These are phyloP conservation scores for silkworm (Bombyx mori) DNA, from an alignment of 1,140 invertebrate genomes.

Conservation along the genomic window DNA sequence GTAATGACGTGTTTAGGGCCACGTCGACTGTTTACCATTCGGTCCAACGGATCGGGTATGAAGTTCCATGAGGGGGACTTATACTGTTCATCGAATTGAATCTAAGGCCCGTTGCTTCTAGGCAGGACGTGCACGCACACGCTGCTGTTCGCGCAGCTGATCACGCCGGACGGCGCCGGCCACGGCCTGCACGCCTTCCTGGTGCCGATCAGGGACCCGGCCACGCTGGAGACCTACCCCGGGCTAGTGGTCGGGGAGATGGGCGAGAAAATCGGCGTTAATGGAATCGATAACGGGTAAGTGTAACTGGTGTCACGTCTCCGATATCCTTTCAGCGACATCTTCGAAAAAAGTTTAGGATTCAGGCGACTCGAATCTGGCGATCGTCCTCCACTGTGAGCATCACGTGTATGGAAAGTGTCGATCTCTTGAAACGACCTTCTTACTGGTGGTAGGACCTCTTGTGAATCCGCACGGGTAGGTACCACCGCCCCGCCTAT, in stretches of 20 bases:
- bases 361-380: too few relatives aligned
- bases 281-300: constrained; percentile 88
- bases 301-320: constrained; percentile 1
- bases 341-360: too few relatives aligned
- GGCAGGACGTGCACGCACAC: constrained; percentile 90
- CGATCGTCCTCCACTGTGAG: too few relatives aligned
- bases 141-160: constrained; percentile 90
- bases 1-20: too few relatives aligned
- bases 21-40: too few relatives aligned
- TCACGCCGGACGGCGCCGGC: constrained; percentile 79
- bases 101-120: constrained; percentile 41
- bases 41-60: not conserved
- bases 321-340: too few relatives aligned
- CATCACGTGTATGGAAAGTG: too few relatives aligned
- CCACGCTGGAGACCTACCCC: constrained; percentile 78
- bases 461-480: too few relatives aligned
- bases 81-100: not conserved
- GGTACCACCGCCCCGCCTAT: too few relatives aligned
- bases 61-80: not conserved
- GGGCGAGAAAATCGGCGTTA: constrained; percentile 86
- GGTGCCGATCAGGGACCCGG: constrained; percentile 82
- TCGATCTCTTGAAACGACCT: too few relatives aligned
- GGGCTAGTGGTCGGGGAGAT: constrained; percentile 87
- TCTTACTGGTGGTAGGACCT: too few relatives aligned
- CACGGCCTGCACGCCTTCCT: constrained; percentile 89